Base-by-base conservation (phyloP, 2,888 invertebrate genomes). In the Hemithea aestivaria region DNA sequence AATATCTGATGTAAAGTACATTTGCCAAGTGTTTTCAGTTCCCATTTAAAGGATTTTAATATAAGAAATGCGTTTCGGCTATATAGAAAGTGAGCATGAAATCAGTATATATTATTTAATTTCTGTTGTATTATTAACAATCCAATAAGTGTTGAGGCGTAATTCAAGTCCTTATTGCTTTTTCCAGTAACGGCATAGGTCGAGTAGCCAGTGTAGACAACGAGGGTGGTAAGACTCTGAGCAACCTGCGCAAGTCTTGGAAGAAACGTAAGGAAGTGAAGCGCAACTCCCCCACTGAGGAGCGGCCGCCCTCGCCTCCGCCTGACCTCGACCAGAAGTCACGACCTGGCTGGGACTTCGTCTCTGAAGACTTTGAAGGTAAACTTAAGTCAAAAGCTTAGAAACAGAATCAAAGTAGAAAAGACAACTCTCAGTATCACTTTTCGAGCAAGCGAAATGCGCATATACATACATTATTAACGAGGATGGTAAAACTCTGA, bases 311-410 rank as follows among this genome's bases (percentile, higher is more conserved):
- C 0, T 66, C 80, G 1, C 76, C 81, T 0, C 72, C 66, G 10
- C 60, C 65, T 0, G 73, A 77, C 46, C 56, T 57, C 10, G 84
- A 83, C 24, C 80, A 80, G 42, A 51, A 64, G 1, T 54, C 73
- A 0, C 47, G 82, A 40, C 82, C 90, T 0, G 91, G 91, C 1
- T 89, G 92, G 74, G 92, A 93, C 74, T 93, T 93, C 58, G 91
- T 93, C 1, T 91, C 91, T 7, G 94, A 94, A 58, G 94, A 95
- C 66, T 96, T 96, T 65, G 94, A 95, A 69, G 87, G 85, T 83
- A 52, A 21, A 12, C 27, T 5, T 7, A 1, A n/a, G n/a, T n/a
- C 23, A 16, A 20, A 20, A 3, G 12, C 9, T 9, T n/a, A n/a
- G n/a, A n/a, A n/a, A n/a, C n/a, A n/a, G n/a, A n/a, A n/a, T n/a